A percentile compares a stretch with the other conserved stretches of the same genome.
phyloP scores from a whole-genome alignment of 1,140 invertebrate species.

The Caenorhabditis inopinata region DNA sequence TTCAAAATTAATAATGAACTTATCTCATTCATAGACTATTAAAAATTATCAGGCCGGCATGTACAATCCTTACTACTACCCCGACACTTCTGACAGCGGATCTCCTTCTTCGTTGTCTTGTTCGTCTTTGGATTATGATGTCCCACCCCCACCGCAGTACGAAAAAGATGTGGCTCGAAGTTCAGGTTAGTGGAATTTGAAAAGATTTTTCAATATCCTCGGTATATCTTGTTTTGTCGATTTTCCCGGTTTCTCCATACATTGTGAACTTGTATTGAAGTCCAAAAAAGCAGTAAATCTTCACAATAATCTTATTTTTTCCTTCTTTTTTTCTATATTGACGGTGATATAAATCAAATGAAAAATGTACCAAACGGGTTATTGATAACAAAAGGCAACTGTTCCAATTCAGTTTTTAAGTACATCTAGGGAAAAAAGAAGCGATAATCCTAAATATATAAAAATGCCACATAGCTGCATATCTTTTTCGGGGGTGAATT shows the following conservation, averaged over 20 bases:
- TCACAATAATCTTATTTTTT: neutral
- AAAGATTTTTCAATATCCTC: neutral
- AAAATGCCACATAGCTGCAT: no score
- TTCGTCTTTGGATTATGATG: conserved; percentile 36
- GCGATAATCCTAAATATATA: no score
- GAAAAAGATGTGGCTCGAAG: conserved; percentile 36
- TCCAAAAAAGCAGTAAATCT: conserved; percentile 14
- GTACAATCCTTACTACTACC: conserved; percentile 12
- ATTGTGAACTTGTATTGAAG: no score
- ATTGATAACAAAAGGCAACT: neutral
- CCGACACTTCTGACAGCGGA: conserved; percentile 20
- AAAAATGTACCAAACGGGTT: neutral
- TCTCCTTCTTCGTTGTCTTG: conserved; percentile 38
- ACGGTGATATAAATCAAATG: neutral
- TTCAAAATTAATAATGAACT: no score
- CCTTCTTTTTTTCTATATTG: neutral
- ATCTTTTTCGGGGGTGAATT: no score
- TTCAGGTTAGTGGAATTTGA: conserved; percentile 39
- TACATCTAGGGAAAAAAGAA: no score
- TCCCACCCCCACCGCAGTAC: conserved; percentile 20
- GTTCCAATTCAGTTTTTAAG: neutral
- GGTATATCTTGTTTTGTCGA: no score
- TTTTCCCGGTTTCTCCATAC: no score
- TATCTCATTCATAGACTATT: neutral
- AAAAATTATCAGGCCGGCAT: neutral